phyloP scores from a whole-genome alignment of 2,888 invertebrate species.

The Mantis religiosa region DNA sequence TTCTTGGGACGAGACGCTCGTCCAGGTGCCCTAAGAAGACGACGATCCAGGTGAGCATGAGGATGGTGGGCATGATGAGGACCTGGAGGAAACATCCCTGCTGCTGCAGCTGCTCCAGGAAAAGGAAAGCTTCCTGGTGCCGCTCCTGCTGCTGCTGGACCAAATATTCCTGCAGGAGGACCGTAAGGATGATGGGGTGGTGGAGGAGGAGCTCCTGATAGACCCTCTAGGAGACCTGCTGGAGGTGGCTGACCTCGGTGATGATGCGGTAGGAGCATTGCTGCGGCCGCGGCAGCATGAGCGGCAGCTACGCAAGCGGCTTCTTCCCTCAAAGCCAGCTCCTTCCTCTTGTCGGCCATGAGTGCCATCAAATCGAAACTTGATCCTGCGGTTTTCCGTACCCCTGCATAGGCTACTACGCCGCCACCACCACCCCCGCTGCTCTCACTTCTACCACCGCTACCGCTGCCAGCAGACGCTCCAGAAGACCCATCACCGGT shows the following conservation, averaged over 20 bases:
- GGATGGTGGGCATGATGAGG: slow-evolving; percentile 24
- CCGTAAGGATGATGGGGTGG: slow-evolving; percentile 33
- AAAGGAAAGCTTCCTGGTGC: slow-evolving; percentile 14
- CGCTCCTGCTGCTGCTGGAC: slow-evolving; percentile 47
- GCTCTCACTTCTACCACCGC: slow-evolving; percentile 49
- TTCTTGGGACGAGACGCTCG: slow-evolving; percentile 71
- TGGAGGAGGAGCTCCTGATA: slow-evolving; percentile 25
- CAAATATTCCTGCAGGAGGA: slow-evolving; percentile 50
- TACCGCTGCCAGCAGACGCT: neutral
- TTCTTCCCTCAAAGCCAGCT: slow-evolving; percentile 69
- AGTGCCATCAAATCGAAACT: slow-evolving; percentile 81
- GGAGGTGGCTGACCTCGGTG: slow-evolving; percentile 45
- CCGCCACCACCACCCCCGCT: slow-evolving; percentile 49
- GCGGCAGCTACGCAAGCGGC: slow-evolving; percentile 52
- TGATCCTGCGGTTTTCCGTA: slow-evolving; percentile 10
- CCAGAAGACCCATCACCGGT: neutral
- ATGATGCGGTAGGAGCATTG: slow-evolving; percentile 62
- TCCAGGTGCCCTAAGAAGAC: slow-evolving; percentile 53
- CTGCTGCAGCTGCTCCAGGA: slow-evolving; percentile 43
- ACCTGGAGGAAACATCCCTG: slow-evolving; percentile 27
- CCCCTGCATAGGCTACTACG: slow-evolving; percentile 24
- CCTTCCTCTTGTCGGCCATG: slow-evolving; percentile 86
- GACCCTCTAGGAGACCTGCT: slow-evolving; percentile 28
- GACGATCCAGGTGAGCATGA: slow-evolving; percentile 64
- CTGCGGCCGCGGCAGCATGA: slow-evolving; percentile 45